Conservation (phyloP, 2,113 vertebrate species). For the Calidris pugnax region DNA sequence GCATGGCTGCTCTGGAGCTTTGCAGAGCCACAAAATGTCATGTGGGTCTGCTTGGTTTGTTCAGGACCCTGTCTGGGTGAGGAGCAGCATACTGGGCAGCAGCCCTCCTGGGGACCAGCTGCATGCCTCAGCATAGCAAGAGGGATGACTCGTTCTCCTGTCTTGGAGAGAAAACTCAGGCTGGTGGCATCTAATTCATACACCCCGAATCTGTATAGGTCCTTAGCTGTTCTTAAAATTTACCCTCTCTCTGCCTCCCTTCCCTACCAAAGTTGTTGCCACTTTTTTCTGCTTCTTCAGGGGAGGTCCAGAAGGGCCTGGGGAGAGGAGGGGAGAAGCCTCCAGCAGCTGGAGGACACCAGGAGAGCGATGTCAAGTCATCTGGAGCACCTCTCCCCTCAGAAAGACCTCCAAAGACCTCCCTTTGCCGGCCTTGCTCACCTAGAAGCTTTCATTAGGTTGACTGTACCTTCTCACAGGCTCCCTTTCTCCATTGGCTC, state of each 20-base stretch:
- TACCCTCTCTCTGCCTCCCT: neutral
- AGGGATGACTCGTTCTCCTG: neutral
- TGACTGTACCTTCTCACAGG: neutral
- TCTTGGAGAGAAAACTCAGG: neutral
- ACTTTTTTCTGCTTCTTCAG: neutral
- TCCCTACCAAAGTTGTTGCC: neutral
- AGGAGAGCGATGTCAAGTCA: fast-evolving
- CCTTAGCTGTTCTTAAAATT: neutral
- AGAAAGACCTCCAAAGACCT: neutral
- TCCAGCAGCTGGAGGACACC: neutral
- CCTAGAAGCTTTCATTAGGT: neutral
- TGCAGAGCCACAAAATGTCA: neutral
- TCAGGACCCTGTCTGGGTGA: neutral
- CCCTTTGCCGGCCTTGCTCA: neutral
- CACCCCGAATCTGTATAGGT: neutral
- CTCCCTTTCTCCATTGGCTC: neutral
- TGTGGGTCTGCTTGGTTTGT: fast-evolving
- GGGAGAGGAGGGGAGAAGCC: neutral
- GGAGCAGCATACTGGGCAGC: neutral
- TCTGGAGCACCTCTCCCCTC: neutral
- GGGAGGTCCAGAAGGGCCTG: neutral
- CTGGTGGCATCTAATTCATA: neutral
- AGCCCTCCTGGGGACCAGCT: fast-evolving
- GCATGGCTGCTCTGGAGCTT: neutral
- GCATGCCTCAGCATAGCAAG: neutral